phyloP scores from a whole-genome alignment of 2,888 invertebrate genomes.

The Trissonchulus sp. region DNA sequence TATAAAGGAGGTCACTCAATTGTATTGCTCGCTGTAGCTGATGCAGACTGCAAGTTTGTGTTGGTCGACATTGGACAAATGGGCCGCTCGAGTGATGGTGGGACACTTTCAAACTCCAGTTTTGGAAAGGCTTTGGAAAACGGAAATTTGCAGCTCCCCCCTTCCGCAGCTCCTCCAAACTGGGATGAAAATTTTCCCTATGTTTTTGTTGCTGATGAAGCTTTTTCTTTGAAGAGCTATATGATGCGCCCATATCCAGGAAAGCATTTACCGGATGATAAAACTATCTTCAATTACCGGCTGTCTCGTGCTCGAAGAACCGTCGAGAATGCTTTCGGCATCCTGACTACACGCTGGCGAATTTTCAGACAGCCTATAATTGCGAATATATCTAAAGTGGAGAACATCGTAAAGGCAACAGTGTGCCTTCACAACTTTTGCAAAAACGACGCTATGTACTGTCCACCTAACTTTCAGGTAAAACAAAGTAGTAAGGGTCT shows the following conservation, averaged over 20 bases:
- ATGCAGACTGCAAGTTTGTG: constrained; percentile 23
- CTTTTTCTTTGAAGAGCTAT: constrained; percentile 27
- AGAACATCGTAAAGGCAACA: neutral
- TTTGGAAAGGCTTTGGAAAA: neutral
- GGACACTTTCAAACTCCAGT: neutral
- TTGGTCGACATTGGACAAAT: constrained; percentile 20
- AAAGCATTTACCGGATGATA: neutral
- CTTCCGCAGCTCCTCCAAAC: neutral
- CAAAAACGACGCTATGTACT: neutral
- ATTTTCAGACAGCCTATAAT: constrained; percentile 26
- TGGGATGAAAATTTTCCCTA: neutral
- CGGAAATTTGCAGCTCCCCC: neutral
- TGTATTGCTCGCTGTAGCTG: constrained; percentile 21
- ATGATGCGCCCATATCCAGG: constrained; percentile 30
- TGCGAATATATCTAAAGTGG: neutral
- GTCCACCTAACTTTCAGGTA: neutral
- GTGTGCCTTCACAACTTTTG: neutral
- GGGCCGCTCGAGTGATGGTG: constrained; percentile 12
- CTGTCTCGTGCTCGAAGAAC: constrained; percentile 29
- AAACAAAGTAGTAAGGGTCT: too few relatives aligned
- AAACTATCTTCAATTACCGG: constrained; percentile 33
- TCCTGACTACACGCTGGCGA: constrained; percentile 27
- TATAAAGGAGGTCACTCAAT: constrained; percentile 11
- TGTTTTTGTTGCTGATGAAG: constrained; percentile 32
- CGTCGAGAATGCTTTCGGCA: constrained; percentile 32